Percentiles rank a stretch among this genome's conserved stretches.
Evolutionary conservation across 92 coral and sea anemone genomes (phyloP).

Genomic region (Actinernus sp.): DNA sequence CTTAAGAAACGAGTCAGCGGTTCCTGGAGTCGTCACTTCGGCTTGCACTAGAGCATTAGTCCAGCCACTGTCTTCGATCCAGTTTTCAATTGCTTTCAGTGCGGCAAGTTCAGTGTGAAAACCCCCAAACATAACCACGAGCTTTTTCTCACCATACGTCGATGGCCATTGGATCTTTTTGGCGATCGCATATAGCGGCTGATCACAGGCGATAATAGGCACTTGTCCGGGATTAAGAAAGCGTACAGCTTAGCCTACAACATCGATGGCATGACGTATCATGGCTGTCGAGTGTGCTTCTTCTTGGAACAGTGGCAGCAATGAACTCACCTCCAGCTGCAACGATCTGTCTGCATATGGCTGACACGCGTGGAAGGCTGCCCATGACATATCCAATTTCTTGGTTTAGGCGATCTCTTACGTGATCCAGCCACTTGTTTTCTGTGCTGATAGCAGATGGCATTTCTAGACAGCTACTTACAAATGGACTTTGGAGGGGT

Average conservation of each 20-base stretch:
- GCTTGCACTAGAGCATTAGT: conserved; percentile 58
- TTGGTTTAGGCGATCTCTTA: conserved; percentile 50
- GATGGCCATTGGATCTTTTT: no score
- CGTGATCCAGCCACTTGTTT: conserved; percentile 61
- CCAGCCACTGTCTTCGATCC: conserved; percentile 62
- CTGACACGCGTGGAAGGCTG: conserved; percentile 58
- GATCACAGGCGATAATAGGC: no score
- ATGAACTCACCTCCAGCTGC: conserved; percentile 26
- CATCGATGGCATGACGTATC: conserved; percentile 71
- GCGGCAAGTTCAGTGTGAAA: conserved; percentile 54
- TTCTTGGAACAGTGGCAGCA: conserved; percentile 58
- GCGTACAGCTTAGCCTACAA: conserved; percentile 38
- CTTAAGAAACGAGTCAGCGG: conserved; percentile 44
- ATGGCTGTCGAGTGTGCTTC: conserved; percentile 53
- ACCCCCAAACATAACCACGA: no score
- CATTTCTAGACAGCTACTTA: conserved; percentile 25
- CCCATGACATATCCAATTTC: conserved; percentile 67
- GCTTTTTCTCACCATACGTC: no score
- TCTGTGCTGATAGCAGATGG: conserved; percentile 32
- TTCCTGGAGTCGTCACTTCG: conserved; percentile 44
- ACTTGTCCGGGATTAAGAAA: conserved; percentile 52
- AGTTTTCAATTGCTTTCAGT: conserved; percentile 31
- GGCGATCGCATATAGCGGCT: no score
- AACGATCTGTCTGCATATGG: conserved; percentile 6
- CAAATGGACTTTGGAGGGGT: conserved; percentile 46